Evolutionary conservation across 2,113 vertebrate species (phyloP), one percentile per base, ranked within the genome.

Genomic region (Lophotis ruficrista): DNA sequence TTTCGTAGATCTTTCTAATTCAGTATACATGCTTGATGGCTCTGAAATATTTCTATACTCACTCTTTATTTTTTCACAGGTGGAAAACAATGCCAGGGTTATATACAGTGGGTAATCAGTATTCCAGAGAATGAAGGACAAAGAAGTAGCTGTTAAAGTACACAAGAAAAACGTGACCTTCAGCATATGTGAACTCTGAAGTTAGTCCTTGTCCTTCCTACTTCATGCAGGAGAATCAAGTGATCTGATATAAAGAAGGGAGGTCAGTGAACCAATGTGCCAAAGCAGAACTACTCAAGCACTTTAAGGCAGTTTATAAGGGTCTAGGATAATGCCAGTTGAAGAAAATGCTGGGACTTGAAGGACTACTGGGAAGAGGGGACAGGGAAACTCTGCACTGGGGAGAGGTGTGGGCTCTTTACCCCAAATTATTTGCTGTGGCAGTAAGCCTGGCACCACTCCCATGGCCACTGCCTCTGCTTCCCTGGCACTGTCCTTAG

Each of bases 381-480:
- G 23, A 4, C 4, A 0, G 0, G 57, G 57, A 70, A 81, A 19
- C 62, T 71, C 3, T 51, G 43, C 5, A 5, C 33, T 43, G 50
- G 28, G 31, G 17, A 51, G 43, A 50, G 27, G 15, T 28, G 12
- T 28, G n/a, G 15, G 27, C 41, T 23, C 27, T 60, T 35, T 14
- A n/a, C 37, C 30, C 10, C 4, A 0, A 18, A 17, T 77, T 58
- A 19, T 14, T 58, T 0, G 3, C 31, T 51, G 22, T 60, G 45
- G 51, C 51, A 51, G 14, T 65, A 48, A 21, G 14, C 25, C 23
- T 51, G 50, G 30, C 47, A 66, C 12, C 7, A 2, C 10, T 47
- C 33, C 53, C 25, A 8, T 12, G 19, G n/a, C 27, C 35, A 14
- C 15, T 33, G 41, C 27, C 15, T 87, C 11, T 0, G 1, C 54